Conservation (phyloP, 2,888 invertebrate genomes). For the Trissoscelio sp. region DNA sequence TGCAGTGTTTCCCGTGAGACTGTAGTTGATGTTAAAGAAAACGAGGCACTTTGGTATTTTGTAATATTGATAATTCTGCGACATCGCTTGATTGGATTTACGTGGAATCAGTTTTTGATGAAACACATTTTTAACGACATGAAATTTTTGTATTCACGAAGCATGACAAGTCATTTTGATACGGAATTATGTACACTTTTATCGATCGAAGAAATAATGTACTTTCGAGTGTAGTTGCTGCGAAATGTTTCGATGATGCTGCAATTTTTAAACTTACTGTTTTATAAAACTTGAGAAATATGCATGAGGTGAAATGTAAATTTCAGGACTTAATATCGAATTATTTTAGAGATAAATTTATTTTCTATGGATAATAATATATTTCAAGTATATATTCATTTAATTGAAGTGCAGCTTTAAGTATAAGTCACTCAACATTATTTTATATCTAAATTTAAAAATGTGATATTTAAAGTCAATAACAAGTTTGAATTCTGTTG, state of each 20-base stretch:
- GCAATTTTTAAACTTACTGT: neutral
- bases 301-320: conserved; percentile 6
- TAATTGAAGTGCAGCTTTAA: neutral
- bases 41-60: neutral
- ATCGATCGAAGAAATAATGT: conserved; percentile 3
- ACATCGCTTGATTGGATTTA: neutral
- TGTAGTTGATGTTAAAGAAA: neutral
- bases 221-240: neutral
- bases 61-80: conserved; percentile 3
- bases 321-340: neutral
- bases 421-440: neutral
- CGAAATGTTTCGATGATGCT: neutral
- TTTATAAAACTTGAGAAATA: neutral
- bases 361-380: neutral
- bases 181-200: neutral
- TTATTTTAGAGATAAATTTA: neutral
- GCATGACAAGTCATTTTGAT: neutral
- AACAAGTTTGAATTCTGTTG: neutral
- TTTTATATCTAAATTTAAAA: too few relatives aligned
- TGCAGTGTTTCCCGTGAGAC: conserved; percentile 15
- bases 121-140: neutral
- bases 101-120: neutral
- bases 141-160: neutral
- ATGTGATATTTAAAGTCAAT: too few relatives aligned
- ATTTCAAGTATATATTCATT: neutral